These are phyloP conservation scores for Cotesia typhae DNA, from an alignment of 1,140 invertebrate species.

Conservation along the genomic window DNA sequence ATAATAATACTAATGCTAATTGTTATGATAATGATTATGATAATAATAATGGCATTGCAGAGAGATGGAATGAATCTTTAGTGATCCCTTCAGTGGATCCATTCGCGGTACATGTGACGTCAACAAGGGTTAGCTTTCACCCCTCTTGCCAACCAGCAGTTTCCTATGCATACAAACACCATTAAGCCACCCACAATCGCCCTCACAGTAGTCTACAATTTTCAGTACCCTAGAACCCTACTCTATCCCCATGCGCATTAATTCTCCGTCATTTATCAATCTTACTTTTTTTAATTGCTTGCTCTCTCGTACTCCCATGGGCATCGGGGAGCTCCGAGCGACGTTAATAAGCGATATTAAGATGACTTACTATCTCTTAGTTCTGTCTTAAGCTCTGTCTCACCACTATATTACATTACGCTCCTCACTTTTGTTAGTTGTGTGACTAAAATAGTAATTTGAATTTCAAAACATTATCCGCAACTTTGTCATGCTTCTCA, in stretches of 20 bases:
- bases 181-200: slow-evolving; percentile 59
- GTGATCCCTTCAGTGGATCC: background rate
- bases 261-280: slow-evolving; percentile 65
- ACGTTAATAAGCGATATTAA: slow-evolving; percentile 43
- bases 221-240: slow-evolving; percentile 37
- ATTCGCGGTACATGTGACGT: slow-evolving; percentile 23
- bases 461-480: background rate
- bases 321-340: slow-evolving; percentile 23
- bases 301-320: slow-evolving; percentile 40
- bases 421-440: slow-evolving; percentile 48
- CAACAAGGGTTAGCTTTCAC: slow-evolving; percentile 36
- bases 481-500: slow-evolving; percentile 4
- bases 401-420: slow-evolving; percentile 10
- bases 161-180: slow-evolving; percentile 60
- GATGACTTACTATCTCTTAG: slow-evolving; percentile 39
- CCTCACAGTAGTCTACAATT: slow-evolving; percentile 37
- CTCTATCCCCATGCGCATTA: slow-evolving; percentile 49
- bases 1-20: background rate
- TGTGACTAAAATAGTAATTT: background rate
- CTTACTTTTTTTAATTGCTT: slow-evolving; percentile 63
- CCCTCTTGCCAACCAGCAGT: slow-evolving; percentile 38
- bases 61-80: slow-evolving; percentile 5
- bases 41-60: background rate
- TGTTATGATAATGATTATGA: background rate
- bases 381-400: background rate